These are phyloP conservation scores for Trissolcus brochymenae DNA, from an alignment of 2,888 invertebrate genomes.

Conservation along the genomic window DNA sequence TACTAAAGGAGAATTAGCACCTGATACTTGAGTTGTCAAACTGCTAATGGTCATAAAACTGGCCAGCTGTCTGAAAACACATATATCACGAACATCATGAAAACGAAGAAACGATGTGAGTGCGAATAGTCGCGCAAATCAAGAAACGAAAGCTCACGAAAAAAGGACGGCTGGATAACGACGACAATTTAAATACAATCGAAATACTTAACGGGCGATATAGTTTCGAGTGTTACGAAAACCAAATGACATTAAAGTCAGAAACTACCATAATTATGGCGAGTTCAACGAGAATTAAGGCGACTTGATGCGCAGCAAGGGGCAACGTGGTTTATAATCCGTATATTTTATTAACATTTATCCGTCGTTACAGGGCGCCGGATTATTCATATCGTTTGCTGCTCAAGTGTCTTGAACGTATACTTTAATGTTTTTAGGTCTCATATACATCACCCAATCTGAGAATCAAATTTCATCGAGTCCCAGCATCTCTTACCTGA, in stretches of 20 bases:
- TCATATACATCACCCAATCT: not conserved
- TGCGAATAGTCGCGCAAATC: slow-evolving; percentile 29
- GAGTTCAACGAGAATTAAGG: slow-evolving; percentile 67
- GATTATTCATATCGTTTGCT: slow-evolving; percentile 65
- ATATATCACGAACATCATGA: slow-evolving; percentile 18
- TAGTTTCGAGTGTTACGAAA: slow-evolving; percentile 57
- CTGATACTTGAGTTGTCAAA: slow-evolving; percentile 41
- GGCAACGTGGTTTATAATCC: slow-evolving; percentile 59
- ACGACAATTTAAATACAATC: slow-evolving; percentile 67
- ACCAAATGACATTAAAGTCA: slow-evolving; percentile 56
- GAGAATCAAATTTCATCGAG: too few species aligned
- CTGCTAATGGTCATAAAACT: slow-evolving; percentile 39
- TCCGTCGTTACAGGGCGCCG: slow-evolving; percentile 65
- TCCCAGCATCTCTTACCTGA: slow-evolving; percentile 5
- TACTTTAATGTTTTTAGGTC: not conserved
- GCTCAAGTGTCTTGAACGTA: slow-evolving; percentile 15
- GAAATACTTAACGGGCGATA: slow-evolving; percentile 64
- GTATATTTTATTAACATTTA: slow-evolving; percentile 73
- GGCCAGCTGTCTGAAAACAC: slow-evolving; percentile 34
- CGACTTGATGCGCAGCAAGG: slow-evolving; percentile 61
- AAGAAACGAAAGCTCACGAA: slow-evolving; percentile 34
- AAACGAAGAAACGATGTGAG: slow-evolving; percentile 40
- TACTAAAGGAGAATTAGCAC: slow-evolving; percentile 43
- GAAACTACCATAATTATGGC: slow-evolving; percentile 65
- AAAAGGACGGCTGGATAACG: slow-evolving; percentile 52